These are phyloP conservation scores for Emydocephalus ijimae DNA, from an alignment of 2,113 vertebrate species.

Conservation along the genomic window DNA sequence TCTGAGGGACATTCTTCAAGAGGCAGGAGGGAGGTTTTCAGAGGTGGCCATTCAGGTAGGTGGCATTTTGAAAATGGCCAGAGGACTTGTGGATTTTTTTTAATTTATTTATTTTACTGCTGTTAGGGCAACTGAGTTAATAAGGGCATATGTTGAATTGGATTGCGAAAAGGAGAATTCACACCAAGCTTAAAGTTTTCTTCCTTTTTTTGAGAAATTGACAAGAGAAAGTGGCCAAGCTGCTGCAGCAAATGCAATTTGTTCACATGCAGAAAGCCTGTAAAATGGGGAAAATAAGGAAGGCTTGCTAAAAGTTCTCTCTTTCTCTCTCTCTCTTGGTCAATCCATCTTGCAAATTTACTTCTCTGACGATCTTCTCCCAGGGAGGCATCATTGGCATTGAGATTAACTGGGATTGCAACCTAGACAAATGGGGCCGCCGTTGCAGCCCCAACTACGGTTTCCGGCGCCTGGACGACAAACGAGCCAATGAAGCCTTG, in stretches of 20 bases:
- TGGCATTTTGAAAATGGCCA: background rate
- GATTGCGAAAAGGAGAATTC: background rate
- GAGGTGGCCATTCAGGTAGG: conserved; percentile 78
- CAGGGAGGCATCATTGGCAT: conserved; percentile 86
- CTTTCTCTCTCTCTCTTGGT: too few relatives aligned
- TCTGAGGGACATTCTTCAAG: conserved; percentile 75
- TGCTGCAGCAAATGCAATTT: background rate
- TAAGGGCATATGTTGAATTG: background rate
- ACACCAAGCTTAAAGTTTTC: background rate
- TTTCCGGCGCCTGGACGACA: conserved; percentile 79
- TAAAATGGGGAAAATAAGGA: background rate
- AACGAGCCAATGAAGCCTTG: conserved; percentile 69
- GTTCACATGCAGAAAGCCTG: background rate
- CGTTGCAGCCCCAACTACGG: conserved; percentile 74
- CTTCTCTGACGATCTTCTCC: background rate
- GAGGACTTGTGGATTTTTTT: background rate
- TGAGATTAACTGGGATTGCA: conserved; percentile 85
- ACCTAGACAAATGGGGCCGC: conserved; percentile 72
- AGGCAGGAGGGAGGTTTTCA: conserved; percentile 77
- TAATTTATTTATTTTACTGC: background rate
- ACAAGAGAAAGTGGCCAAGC: background rate
- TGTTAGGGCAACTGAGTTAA: background rate
- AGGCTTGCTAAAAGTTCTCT: background rate
- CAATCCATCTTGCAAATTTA: background rate
- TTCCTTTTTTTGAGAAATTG: background rate